Evolutionary conservation across 2,113 vertebrate species (phyloP), one percentile per base, ranked within the genome.

Genomic region (Sapayoa aenigma): DNA sequence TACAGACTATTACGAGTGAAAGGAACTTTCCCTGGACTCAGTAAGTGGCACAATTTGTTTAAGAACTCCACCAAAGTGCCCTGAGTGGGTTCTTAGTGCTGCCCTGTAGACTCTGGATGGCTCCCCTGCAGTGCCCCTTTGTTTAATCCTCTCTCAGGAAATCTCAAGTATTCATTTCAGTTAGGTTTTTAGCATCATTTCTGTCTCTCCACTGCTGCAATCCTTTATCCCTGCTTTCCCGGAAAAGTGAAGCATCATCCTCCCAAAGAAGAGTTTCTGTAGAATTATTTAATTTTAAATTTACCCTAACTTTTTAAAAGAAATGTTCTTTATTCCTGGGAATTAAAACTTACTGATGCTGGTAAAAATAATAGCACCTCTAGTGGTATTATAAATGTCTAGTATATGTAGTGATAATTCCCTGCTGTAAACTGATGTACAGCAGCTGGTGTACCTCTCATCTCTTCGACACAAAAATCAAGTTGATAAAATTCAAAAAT

Each of bases 41-140:
- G 14, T 80, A 87, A 93, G 92, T 65, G 92, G 22, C 14, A 15
- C 71, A 94, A 86, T 94, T 95, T 89, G 71, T 95, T 90, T 62
- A 76, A 95, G 88, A 94, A 85, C 65, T 52, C n/a, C 74, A 60
- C 7, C 75, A 1, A 84, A 86, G 71, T 58, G n/a, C 77, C 87
- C 82, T 87, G 59, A 93, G 74, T 83, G 67, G 19, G 24, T 93
- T 86, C 85, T 90, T 81, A 90, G 68, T 10, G 73, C 76, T 86
- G 66, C 44, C 52, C 77, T 35, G 53, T 37, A 11, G 52, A 21
- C 19, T 83, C 21, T 37, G 79, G 50, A 84, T 85, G 49, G 56
- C 33, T 75, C 39, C 47, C 50, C 72, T 59, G 35, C 89, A 71
- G 6, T 62, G 81, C 4, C 15, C 20, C 63, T 75, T 88, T 75